Evolutionary conservation across 1,140 invertebrate genomes (phyloP).

Genomic region (Ladona fulva): DNA sequence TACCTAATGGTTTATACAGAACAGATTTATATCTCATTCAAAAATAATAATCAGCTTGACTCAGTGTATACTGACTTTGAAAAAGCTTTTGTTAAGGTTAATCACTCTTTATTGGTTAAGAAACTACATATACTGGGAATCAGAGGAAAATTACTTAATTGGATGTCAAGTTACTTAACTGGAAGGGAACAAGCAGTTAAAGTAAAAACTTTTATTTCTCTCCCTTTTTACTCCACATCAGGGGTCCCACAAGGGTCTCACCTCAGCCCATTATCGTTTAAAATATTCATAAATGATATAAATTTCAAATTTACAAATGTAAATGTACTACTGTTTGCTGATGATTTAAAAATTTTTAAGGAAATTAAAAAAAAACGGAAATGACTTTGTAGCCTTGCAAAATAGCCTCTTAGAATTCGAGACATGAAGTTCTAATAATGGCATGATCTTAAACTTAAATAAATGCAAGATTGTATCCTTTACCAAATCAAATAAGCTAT

Average conservation of each 20-base stretch:
- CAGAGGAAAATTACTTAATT: slow-evolving; percentile 8
- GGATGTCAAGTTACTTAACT: slow-evolving; percentile 9
- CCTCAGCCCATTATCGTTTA: neutral
- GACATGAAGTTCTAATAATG: too few relatives aligned
- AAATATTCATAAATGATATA: neutral
- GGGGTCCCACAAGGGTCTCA: neutral
- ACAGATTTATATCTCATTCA: neutral
- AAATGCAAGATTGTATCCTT: too few relatives aligned
- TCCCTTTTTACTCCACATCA: neutral
- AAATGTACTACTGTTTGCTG: neutral
- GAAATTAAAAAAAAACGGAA: too few relatives aligned
- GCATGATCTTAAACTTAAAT: too few relatives aligned
- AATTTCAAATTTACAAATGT: neutral
- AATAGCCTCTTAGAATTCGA: too few relatives aligned
- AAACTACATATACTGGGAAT: slow-evolving; percentile 16
- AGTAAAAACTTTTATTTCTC: neutral
- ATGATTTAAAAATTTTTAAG: neutral
- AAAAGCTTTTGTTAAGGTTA: slow-evolving; percentile 21
- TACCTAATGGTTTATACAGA: slow-evolving; percentile 27
- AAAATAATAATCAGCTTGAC: slow-evolving; percentile 12
- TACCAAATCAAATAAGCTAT: too few relatives aligned
- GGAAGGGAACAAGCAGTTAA: slow-evolving; percentile 13
- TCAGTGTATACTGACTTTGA: slow-evolving; percentile 15
- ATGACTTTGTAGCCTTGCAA: too few relatives aligned
- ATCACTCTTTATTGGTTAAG: neutral